Conservation (phyloP, 2,113 vertebrate genomes). For the Gorsachius goisagi region DNA sequence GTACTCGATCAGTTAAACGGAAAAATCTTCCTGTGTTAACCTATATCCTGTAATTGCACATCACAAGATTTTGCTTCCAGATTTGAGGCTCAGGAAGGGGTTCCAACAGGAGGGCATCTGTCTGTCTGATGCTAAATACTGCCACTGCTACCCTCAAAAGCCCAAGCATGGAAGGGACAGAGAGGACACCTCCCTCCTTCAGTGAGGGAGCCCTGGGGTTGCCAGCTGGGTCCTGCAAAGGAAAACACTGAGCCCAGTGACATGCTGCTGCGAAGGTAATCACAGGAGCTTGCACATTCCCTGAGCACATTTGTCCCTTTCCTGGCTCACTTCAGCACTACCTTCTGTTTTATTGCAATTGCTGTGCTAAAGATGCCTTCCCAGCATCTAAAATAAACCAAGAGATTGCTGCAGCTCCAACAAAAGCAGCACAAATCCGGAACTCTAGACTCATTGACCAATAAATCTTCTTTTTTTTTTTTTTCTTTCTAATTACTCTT, state of each 20-base stretch:
- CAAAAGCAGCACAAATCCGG: background rate
- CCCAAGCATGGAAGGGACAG: background rate
- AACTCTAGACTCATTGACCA: background rate
- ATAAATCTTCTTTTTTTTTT: background rate
- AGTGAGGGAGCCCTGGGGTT: background rate
- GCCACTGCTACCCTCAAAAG: background rate
- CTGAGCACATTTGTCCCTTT: background rate
- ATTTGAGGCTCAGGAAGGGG: background rate
- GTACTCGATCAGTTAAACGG: rapidly evolving
- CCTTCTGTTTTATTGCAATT: background rate
- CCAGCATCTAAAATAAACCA: background rate
- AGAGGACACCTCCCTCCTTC: background rate
- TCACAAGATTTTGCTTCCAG: background rate
- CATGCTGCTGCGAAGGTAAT: background rate
- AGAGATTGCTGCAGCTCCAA: background rate
- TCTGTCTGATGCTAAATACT: background rate
- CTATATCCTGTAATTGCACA: background rate
- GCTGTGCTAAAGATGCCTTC: background rate
- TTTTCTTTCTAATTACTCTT: background rate
- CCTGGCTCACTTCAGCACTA: background rate
- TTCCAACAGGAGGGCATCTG: background rate
- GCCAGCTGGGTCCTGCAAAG: background rate
- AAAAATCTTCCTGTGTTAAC: background rate
- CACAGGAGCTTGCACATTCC: no score
- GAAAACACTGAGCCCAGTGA: background rate